Percentiles rank a stretch among this genome's conserved stretches.
Conservation (phyloP, 2,797 vertebrate genomes). For the Pantherophis alleghaniensis region DNA sequence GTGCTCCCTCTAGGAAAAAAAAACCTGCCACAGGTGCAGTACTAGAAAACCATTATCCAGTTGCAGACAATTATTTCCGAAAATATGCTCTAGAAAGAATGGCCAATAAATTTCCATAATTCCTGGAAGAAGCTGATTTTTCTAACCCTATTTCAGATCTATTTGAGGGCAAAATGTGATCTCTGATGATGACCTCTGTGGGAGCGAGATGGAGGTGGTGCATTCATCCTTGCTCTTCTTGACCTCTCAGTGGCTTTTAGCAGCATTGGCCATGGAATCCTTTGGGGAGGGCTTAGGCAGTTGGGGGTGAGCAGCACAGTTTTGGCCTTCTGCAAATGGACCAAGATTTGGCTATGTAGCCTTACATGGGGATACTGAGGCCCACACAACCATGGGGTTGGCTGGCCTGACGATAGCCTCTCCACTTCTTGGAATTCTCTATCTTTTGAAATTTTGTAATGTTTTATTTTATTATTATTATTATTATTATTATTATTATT, state of each 20-base stretch:
- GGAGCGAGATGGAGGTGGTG: background rate
- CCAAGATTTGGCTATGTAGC: background rate
- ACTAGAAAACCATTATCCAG: background rate
- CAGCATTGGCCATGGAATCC: background rate
- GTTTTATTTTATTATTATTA: too few relatives aligned
- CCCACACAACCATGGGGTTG: background rate
- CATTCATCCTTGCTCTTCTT: background rate
- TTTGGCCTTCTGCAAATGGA: background rate
- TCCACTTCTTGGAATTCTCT: background rate
- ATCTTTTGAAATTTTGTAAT: background rate
- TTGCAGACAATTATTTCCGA: background rate
- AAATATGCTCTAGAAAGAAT: background rate
- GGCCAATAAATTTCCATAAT: background rate
- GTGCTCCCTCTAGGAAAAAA: background rate
- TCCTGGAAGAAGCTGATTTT: background rate
- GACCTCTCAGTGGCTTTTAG: background rate
- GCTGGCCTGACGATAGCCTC: too few relatives aligned
- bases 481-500: too few relatives aligned
- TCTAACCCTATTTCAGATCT: background rate
- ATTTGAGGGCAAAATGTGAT: background rate
- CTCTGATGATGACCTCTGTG: background rate
- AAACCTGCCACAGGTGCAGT: background rate
- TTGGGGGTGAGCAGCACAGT: background rate
- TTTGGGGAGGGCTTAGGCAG: background rate
- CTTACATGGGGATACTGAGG: background rate